A percentile compares a stretch with the other conserved stretches of the same genome.
Conservation (phyloP, 2,797 vertebrate genomes). For the Gymnodraco acuticeps region DNA sequence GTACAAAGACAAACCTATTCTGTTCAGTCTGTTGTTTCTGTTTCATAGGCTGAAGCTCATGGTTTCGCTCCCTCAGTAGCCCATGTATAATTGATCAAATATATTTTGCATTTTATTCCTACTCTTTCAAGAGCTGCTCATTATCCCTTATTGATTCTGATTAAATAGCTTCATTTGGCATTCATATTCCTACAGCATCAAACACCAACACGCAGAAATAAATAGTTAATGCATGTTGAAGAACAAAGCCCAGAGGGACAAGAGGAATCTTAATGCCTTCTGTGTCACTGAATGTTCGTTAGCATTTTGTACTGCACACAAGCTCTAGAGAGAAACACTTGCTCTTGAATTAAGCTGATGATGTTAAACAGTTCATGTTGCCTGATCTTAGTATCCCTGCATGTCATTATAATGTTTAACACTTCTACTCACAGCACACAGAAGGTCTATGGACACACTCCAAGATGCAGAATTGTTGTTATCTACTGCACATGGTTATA, state of each 20-base stretch:
- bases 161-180: constrained; percentile 54
- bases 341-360: not conserved
- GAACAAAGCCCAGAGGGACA: constrained; percentile 28
- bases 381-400: constrained; percentile 4
- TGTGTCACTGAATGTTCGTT: constrained; percentile 15
- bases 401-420: constrained; percentile 13
- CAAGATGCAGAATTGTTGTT: not conserved
- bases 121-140: constrained; percentile 32
- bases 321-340: not conserved
- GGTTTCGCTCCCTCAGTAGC: constrained; percentile 33
- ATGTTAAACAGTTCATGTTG: constrained; percentile 8
- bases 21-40: constrained; percentile 27
- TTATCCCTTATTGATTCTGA: constrained; percentile 64
- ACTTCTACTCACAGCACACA: constrained; percentile 3
- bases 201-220: constrained; percentile 45
- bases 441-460: not conserved
- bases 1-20: constrained; percentile 4
- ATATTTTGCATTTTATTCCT: constrained; percentile 31
- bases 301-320: constrained; percentile 29
- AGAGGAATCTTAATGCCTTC: not conserved
- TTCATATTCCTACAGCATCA: constrained; percentile 35
- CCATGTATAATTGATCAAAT: constrained; percentile 60
- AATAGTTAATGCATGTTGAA: constrained; percentile 53
- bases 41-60: constrained; percentile 25
- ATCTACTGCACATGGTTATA: not conserved